Conservation (phyloP, 2,888 invertebrate genomes). For the Acrocera orbiculus region DNA sequence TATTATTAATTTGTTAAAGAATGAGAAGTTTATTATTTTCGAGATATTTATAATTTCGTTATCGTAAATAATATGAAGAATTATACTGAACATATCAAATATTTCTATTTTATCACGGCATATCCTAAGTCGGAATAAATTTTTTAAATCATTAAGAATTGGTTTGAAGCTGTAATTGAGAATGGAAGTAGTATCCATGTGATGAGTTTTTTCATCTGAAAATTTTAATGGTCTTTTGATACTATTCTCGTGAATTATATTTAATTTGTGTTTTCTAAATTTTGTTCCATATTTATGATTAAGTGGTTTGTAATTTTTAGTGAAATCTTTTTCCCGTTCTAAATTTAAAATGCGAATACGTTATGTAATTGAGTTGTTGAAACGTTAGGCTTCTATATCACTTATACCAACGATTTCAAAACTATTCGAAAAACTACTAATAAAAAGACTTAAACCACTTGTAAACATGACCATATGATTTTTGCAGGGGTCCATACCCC, state of each 20-base stretch:
- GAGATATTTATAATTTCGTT: slow-evolving; percentile 7
- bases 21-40: background rate
- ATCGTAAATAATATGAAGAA: slow-evolving; percentile 9
- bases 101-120: slow-evolving; percentile 2
- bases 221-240: slow-evolving; percentile 3
- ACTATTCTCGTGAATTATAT: background rate
- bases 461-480: too few relatives aligned
- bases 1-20: background rate
- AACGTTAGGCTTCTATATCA: background rate
- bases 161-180: background rate
- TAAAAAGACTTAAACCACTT: too few relatives aligned
- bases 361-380: background rate
- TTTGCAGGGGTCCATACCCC: too few relatives aligned
- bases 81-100: background rate
- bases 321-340: background rate
- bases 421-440: too few relatives aligned
- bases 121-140: slow-evolving; percentile 1
- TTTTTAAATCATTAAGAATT: background rate
- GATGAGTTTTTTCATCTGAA: slow-evolving; percentile 1
- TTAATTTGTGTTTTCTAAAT: slow-evolving; percentile 2
- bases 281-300: slow-evolving; percentile 1
- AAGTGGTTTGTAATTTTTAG: slow-evolving; percentile 1
- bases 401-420: too few relatives aligned
- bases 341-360: background rate
- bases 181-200: background rate